Conservation (phyloP, 2,797 vertebrate species). For the Eleutherodactylus coqui region DNA sequence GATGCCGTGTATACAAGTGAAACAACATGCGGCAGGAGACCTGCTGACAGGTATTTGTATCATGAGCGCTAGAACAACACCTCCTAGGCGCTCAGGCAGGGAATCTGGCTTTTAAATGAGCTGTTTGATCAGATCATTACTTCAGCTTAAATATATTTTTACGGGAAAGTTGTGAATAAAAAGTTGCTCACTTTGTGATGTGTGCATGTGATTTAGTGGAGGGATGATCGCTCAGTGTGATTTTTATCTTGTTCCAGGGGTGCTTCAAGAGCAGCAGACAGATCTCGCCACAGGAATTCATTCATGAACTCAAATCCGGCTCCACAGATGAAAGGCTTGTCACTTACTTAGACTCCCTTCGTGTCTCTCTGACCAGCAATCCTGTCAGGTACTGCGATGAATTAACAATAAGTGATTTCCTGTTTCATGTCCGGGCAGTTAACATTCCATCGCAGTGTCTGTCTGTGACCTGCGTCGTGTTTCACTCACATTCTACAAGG, state of each 20-base stretch:
- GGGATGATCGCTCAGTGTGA: slow-evolving; percentile 40
- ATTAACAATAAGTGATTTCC: slow-evolving; percentile 46
- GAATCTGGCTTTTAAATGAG: slow-evolving; percentile 7
- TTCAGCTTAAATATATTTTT: slow-evolving; percentile 13
- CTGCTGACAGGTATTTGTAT: not conserved
- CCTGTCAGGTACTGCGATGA: slow-evolving; percentile 89
- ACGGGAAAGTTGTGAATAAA: not conserved
- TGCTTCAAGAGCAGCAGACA: slow-evolving; percentile 86
- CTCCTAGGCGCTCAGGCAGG: not conserved
- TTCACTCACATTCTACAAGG: not conserved
- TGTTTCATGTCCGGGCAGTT: slow-evolving; percentile 32
- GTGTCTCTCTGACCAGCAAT: slow-evolving; percentile 96
- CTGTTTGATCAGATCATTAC: not conserved
- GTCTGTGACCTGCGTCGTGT: not conserved
- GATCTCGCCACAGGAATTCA: slow-evolving; percentile 93
- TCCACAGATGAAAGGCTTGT: slow-evolving; percentile 89
- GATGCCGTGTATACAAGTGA: not conserved
- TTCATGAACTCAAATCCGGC: slow-evolving; percentile 89
- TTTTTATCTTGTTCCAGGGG: slow-evolving; percentile 78
- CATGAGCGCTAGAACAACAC: not conserved
- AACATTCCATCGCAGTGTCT: not conserved
- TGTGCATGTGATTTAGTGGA: not conserved
- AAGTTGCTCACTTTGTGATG: not conserved
- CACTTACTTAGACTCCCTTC: slow-evolving; percentile 90
- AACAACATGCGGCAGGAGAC: not conserved